Conservation (phyloP, 2,888 invertebrate species). For the Apamea crenata region DNA sequence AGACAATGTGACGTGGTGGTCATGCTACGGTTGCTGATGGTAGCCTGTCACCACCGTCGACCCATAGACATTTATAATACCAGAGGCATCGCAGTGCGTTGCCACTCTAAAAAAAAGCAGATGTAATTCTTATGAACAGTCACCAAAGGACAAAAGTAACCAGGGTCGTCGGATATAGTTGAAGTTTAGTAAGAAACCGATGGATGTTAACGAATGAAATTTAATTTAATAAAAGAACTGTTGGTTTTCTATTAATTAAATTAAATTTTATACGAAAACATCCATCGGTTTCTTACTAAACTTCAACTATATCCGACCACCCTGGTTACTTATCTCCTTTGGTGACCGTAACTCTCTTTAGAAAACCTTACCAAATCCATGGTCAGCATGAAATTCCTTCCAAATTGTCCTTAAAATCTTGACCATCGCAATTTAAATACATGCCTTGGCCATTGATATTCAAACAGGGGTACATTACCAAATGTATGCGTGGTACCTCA, state of each 20-base stretch:
- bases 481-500: constrained; percentile 30
- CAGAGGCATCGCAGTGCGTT: not conserved
- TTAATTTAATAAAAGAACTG: no score
- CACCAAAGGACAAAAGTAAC: no score
- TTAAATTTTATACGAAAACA: no score
- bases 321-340: no score
- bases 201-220: no score
- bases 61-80: not conserved
- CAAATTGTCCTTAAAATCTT: constrained; percentile 51
- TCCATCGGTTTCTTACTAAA: no score
- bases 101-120: not conserved
- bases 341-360: not conserved
- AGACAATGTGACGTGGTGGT: no score
- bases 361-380: not conserved
- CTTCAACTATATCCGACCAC: no score
- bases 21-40: no score
- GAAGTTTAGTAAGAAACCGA: no score
- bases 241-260: no score
- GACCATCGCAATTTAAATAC: constrained; percentile 45
- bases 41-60: not conserved
- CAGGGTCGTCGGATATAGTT: no score
- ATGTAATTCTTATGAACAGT: not conserved
- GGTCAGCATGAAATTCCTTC: constrained; percentile 15
- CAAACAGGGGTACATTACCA: constrained; percentile 49
- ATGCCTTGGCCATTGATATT: constrained; percentile 51